These are phyloP conservation scores for Hemicordylus capensis DNA, from an alignment of 2,113 vertebrate genomes.

Conservation along the genomic window DNA sequence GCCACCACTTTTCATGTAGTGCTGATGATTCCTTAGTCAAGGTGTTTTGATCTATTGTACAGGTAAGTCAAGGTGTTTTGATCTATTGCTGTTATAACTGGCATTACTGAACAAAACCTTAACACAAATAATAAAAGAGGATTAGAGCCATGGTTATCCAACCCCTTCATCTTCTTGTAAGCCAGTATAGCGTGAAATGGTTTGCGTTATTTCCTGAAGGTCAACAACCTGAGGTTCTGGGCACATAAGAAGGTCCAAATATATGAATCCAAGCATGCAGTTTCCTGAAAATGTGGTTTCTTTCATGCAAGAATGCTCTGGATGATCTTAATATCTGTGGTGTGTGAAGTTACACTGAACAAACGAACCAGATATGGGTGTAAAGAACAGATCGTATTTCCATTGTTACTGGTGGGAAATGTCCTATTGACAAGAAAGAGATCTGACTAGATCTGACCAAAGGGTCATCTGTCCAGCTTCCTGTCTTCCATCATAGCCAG, in stretches of 20 bases:
- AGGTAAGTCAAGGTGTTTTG: too few species aligned
- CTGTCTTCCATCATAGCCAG: not conserved
- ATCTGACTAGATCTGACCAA: not conserved
- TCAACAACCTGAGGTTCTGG: not conserved
- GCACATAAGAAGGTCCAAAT: not conserved
- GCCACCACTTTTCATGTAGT: too few species aligned
- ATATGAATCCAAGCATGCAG: not conserved
- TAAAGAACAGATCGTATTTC: not conserved
- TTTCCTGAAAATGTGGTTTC: not conserved
- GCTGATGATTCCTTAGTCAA: too few species aligned
- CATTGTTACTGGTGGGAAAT: not conserved
- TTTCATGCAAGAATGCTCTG: not conserved
- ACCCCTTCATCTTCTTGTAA: not conserved
- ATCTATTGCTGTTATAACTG: not conserved
- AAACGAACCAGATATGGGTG: not conserved
- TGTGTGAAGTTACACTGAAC: not conserved
- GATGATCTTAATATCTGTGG: not conserved
- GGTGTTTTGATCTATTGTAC: too few species aligned
- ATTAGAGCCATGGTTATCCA: not conserved
- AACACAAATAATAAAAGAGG: not conserved
- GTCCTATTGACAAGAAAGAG: not conserved
- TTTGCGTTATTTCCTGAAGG: not conserved
- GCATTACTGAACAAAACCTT: not conserved
- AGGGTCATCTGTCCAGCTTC: not conserved
- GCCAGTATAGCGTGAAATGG: not conserved